Percentiles rank a stretch among this genome's conserved stretches.
phyloP scores from a whole-genome alignment of 2,888 invertebrate species.

The Hoplodrina blanda region DNA sequence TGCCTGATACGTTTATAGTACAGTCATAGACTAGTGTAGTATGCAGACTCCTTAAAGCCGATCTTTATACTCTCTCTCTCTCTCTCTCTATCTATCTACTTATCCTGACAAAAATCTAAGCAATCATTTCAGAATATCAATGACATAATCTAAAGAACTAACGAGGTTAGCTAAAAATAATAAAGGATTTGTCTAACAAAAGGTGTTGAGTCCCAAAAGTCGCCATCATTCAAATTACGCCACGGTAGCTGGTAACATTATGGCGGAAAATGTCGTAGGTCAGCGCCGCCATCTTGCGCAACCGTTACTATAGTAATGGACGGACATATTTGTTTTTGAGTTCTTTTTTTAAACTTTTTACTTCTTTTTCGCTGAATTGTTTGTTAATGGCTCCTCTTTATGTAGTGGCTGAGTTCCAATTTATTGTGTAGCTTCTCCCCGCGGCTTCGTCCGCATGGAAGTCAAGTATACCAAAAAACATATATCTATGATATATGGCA shows the following conservation, averaged over 20 bases:
- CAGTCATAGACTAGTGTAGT: too few relatives aligned
- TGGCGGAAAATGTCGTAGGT: constrained; percentile 60
- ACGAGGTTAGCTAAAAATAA: constrained; percentile 17
- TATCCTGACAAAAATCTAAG: too few relatives aligned
- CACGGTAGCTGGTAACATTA: constrained; percentile 40
- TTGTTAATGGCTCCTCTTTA: not conserved
- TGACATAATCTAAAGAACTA: constrained; percentile 27
- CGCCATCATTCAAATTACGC: constrained; percentile 33
- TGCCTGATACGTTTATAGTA: too few relatives aligned
- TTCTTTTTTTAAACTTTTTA: constrained; percentile 32
- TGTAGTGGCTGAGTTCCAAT: not conserved
- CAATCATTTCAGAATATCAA: not conserved
- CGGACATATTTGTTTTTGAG: constrained; percentile 35
- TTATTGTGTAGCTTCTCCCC: too few relatives aligned
- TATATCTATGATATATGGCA: too few relatives aligned
- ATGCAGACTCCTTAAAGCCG: too few relatives aligned
- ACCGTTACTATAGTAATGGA: constrained; percentile 37
- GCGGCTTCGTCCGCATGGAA: too few relatives aligned
- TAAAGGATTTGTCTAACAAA: constrained; percentile 25
- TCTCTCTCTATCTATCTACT: too few relatives aligned
- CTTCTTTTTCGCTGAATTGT: constrained; percentile 6
- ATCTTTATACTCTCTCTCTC: too few relatives aligned
- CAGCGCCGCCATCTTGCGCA: constrained; percentile 51
- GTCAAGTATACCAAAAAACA: too few relatives aligned
- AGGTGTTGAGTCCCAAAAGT: constrained; percentile 7